Evolutionary conservation across 1,140 invertebrate species (phyloP), one percentile per base, ranked within the genome.

Genomic region (Drosophila lacteicornis): DNA sequence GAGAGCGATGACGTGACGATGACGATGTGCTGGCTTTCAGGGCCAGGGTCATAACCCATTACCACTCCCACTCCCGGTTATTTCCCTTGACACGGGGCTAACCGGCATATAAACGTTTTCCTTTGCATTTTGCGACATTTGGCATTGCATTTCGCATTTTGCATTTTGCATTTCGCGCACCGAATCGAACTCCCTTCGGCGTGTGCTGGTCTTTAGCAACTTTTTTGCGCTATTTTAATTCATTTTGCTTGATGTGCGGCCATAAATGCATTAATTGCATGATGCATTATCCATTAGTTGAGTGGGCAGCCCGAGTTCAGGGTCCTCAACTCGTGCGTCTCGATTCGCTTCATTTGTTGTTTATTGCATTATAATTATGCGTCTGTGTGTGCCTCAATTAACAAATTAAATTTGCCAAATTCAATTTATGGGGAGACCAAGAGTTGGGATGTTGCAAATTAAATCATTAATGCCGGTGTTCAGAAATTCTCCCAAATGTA

Each of bases 211-310:
- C 45, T 78, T 79, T 74, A 56, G 57, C 57, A 68, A 67, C 47
- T 60, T 59, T 45, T 51, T 58, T 84, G 76, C 47, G 33, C 60
- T 60, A 60, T 71, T 63, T 80, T 71, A 77, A 84, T 84, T 80
- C 71, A 84, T 73, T 66, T 80, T 49, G 66, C 75, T 80, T 80
- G 60, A 75, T 84, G 76, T 83, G 70, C 65, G 66, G 47, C 43
- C 79, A 73, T 79, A 79, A 86, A 86, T 85, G 86, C 79, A 91
- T 90, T 87, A 75, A 87, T 74, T 79, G 67, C 76, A 73, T 75
- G 69, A 79, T 88, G 75, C 71, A 79, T 75, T 88, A 91, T 82
- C 86, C 85, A 91, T 91, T 91, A 91, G 85, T 61, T 79, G 62
- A 61, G 56, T 61, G 62, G 78, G 58, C 61, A 60, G 53, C 15